phyloP scores from a whole-genome alignment of 2,113 vertebrate genomes.

The Solea solea region DNA sequence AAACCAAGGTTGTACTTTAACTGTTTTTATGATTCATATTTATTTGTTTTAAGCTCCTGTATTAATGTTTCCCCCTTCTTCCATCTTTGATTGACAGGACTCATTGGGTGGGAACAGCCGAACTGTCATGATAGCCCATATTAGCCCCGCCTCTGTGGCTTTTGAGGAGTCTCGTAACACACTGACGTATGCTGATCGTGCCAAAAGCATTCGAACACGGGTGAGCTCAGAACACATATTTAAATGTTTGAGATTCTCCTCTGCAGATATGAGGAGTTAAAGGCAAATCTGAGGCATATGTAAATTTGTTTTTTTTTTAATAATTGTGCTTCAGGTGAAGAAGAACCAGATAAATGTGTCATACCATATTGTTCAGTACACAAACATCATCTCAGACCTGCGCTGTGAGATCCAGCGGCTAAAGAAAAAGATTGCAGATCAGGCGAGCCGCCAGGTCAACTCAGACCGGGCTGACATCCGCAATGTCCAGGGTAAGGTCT shows the following conservation, averaged over 20 bases:
- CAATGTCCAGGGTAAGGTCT: slow-evolving; percentile 83
- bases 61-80: background rate
- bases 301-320: background rate
- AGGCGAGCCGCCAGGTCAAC: slow-evolving; percentile 72
- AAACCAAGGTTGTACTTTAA: background rate
- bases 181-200: slow-evolving; percentile 88
- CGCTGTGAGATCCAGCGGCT: slow-evolving; percentile 87
- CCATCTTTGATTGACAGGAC: slow-evolving; percentile 79
- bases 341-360: slow-evolving; percentile 89
- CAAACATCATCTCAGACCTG: slow-evolving; percentile 89
- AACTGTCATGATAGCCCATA: slow-evolving; percentile 95
- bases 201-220: slow-evolving; percentile 91
- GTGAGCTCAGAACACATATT: slow-evolving; percentile 67
- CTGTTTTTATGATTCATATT: background rate
- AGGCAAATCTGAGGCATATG: too few species aligned
- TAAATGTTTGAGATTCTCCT: background rate
- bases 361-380: slow-evolving; percentile 92
- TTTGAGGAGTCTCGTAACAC: slow-evolving; percentile 94
- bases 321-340: slow-evolving; percentile 82
- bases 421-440: slow-evolving; percentile 86
- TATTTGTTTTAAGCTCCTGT: background rate
- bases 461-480: slow-evolving; percentile 80
- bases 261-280: too few species aligned
- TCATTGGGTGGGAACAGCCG: slow-evolving; percentile 91
- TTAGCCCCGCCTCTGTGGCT: slow-evolving; percentile 90